A percentile compares a stretch with the other conserved stretches of the same genome.
Conservation (phyloP, 2,113 vertebrate genomes). For the Ictalurus furcatus region DNA sequence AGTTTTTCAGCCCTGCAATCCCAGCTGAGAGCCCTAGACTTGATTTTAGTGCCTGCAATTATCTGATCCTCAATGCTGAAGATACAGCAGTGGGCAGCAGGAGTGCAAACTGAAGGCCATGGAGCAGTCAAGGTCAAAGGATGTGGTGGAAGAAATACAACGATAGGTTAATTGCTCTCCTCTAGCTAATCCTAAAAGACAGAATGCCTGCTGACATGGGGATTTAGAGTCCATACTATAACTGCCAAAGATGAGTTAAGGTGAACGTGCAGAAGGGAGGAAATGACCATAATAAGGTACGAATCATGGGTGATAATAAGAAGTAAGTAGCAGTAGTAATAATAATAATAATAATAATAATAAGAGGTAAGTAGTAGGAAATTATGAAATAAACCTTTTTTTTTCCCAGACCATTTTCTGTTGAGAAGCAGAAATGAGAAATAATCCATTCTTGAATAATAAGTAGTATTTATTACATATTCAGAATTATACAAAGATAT, state of each 20-base stretch:
- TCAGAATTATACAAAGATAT: too few relatives aligned
- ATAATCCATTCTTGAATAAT: neutral
- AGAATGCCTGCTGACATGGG: constrained; percentile 22
- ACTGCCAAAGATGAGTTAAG: neutral
- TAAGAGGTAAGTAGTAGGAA: neutral
- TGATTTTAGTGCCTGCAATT: constrained; percentile 22
- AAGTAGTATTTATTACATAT: too few relatives aligned
- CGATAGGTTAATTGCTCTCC: constrained; percentile 22
- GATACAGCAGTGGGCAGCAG: neutral
- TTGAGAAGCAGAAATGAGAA: neutral
- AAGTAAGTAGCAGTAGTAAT: neutral
- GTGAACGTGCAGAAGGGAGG: neutral
- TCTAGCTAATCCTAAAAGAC: constrained; percentile 34
- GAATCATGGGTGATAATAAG: neutral
- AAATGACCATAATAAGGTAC: neutral
- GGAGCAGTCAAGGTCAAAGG: constrained; percentile 32
- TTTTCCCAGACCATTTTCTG: neutral
- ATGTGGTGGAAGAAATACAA: constrained; percentile 1
- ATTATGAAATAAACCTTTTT: neutral
- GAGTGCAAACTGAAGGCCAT: neutral
- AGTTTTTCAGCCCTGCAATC: constrained; percentile 20
- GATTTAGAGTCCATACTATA: constrained; percentile 24
- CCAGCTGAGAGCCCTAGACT: constrained; percentile 19
- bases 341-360: neutral
- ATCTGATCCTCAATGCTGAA: constrained; percentile 32